A percentile compares a stretch with the other conserved stretches of the same genome.
Evolutionary conservation across 30 jellyfish, hydroid and myxozoan species (phyloP).

Genomic region (Aurelia coerulea): DNA sequence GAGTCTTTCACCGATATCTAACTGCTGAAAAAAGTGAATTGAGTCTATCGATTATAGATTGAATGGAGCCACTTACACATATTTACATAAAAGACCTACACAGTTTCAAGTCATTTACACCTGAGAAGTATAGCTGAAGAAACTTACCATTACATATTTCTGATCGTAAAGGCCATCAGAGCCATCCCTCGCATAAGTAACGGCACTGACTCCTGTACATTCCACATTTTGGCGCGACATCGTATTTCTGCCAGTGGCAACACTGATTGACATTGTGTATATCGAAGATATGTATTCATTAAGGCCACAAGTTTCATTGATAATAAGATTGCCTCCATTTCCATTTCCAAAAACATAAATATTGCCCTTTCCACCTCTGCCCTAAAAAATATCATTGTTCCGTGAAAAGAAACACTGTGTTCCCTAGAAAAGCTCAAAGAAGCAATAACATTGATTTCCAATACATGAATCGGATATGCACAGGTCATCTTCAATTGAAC

Average conservation of each 20-base stretch:
- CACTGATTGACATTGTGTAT: slow-evolving; percentile 40
- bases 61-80: too few relatives aligned
- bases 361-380: slow-evolving; percentile 59
- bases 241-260: slow-evolving; percentile 9
- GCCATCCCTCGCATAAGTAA: slow-evolving; percentile 50
- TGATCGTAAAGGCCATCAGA: not conserved
- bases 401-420: not conserved
- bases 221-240: not conserved
- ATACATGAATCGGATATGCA: too few relatives aligned
- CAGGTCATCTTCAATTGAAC: too few relatives aligned
- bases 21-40: too few relatives aligned
- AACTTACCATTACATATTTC: slow-evolving; percentile 24
- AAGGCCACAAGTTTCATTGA: slow-evolving; percentile 13
- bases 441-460: too few relatives aligned
- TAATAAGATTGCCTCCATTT: not conserved
- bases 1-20: too few relatives aligned
- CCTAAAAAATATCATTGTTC: slow-evolving; percentile 8
- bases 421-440: too few relatives aligned
- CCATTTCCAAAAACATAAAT: slow-evolving; percentile 34
- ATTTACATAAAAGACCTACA: too few relatives aligned
- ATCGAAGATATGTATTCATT: slow-evolving; percentile 37
- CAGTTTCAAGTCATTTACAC: too few relatives aligned
- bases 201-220: slow-evolving; percentile 44
- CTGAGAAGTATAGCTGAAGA: too few relatives aligned
- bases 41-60: too few relatives aligned